Conservation (phyloP, 2,113 vertebrate species). For the Menidia beryllina region DNA sequence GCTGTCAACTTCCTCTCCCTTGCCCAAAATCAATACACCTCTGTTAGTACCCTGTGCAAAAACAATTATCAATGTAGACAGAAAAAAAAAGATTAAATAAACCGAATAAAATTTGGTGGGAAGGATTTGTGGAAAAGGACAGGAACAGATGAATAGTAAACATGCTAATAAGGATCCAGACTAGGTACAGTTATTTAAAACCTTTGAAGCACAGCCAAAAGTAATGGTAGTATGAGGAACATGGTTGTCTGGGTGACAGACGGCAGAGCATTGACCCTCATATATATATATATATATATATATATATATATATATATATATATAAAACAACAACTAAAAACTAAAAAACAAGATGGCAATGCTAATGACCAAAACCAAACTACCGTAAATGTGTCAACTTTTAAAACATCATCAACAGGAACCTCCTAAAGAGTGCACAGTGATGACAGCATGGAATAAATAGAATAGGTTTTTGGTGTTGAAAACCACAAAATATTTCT, state of each 20-base stretch:
- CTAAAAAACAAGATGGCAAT: conserved; percentile 37
- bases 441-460: conserved; percentile 9
- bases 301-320: no score
- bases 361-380: conserved; percentile 58
- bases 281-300: no score
- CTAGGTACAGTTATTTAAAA: background rate
- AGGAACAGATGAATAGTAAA: background rate
- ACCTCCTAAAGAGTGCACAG: conserved; percentile 23
- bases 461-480: background rate
- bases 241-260: conserved; percentile 57
- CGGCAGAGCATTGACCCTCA: conserved; percentile 51
- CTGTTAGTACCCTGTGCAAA: no score
- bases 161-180: background rate
- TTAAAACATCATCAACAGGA: conserved; percentile 31
- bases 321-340: no score
- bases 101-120: conserved; percentile 27
- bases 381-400: conserved; percentile 17
- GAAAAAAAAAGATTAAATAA: conserved; percentile 36
- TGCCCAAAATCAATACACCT: conserved; percentile 52
- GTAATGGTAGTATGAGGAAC: conserved; percentile 11
- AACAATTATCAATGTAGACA: no score
- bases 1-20: conserved; percentile 26
- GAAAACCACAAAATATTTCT: background rate
- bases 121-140: background rate
- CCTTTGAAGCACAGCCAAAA: conserved; percentile 9